These are phyloP conservation scores for Pogonocherus hispidulus DNA, from an alignment of 2,888 invertebrate species.

Conservation along the genomic window DNA sequence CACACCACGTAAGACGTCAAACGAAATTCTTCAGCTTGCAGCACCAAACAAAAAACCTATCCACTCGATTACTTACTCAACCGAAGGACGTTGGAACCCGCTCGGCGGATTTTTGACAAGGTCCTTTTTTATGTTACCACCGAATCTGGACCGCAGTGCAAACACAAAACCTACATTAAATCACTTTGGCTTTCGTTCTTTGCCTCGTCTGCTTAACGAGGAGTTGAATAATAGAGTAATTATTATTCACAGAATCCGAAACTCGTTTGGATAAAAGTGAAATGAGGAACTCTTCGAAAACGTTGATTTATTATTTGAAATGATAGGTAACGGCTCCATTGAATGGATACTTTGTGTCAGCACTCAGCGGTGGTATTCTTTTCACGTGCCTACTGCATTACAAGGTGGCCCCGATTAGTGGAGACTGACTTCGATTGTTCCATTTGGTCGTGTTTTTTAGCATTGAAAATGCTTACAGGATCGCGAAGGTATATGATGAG, in stretches of 20 bases:
- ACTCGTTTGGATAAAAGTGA: constrained; percentile 18
- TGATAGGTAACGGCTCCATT: constrained; percentile 11
- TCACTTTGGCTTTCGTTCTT: background rate
- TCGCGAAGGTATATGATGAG: too few relatives aligned
- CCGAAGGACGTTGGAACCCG: constrained; percentile 13
- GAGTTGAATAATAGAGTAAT: too few relatives aligned
- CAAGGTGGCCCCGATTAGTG: too few relatives aligned
- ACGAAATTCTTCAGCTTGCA: constrained; percentile 12
- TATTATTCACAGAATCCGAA: background rate
- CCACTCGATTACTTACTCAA: constrained; percentile 11
- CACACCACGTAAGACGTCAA: constrained; percentile 7
- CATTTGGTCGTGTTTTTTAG: too few relatives aligned
- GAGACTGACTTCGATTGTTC: too few relatives aligned
- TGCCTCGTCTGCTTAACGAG: background rate
- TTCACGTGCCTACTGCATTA: too few relatives aligned
- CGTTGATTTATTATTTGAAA: constrained; percentile 2
- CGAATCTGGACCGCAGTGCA: background rate
- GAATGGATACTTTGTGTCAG: too few relatives aligned
- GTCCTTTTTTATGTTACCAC: constrained; percentile 22
- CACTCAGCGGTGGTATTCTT: too few relatives aligned
- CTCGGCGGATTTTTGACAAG: constrained; percentile 25
- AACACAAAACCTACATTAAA: background rate
- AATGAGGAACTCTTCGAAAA: constrained; percentile 19
- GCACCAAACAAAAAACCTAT: constrained; percentile 13
- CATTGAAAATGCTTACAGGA: too few relatives aligned